Conservation (phyloP, 2,113 vertebrate genomes). For the Callaeas wilsoni region DNA sequence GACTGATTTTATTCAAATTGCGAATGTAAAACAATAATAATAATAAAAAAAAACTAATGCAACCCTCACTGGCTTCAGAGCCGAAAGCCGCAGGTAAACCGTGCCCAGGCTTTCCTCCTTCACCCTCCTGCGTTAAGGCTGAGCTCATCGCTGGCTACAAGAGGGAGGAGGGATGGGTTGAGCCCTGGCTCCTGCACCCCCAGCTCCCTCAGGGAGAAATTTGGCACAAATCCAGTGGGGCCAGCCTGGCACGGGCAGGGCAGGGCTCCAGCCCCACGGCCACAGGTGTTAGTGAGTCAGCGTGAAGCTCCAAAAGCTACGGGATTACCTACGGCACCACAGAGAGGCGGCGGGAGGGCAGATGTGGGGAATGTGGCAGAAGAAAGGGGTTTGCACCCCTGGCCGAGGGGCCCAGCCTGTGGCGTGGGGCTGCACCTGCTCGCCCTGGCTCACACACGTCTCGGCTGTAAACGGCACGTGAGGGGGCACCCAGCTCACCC, state of each 20-base stretch:
- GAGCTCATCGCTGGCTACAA: background rate
- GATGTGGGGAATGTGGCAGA: slow-evolving; percentile 13
- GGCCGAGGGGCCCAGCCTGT: background rate
- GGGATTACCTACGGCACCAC: background rate
- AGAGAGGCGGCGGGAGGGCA: background rate
- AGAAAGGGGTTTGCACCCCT: background rate
- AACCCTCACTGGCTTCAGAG: background rate
- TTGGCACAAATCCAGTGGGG: slow-evolving; percentile 39
- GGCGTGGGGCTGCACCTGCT: background rate
- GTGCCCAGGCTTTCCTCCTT: background rate
- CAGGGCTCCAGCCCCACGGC: background rate
- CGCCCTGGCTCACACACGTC: accelerated
- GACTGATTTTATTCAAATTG: slow-evolving; percentile 55
- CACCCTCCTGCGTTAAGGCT: background rate
- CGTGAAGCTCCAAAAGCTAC: background rate
- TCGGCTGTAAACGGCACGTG: background rate
- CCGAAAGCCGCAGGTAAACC: background rate
- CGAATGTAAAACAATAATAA: slow-evolving; percentile 32
- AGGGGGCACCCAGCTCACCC: background rate
- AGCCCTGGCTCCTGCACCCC: background rate
- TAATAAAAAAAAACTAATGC: background rate
- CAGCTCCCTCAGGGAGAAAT: background rate
- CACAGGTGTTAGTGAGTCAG: background rate
- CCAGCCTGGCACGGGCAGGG: background rate
- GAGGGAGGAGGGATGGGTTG: background rate